Evolutionary conservation across 92 coral and sea anemone species (phyloP).

Genomic region (Ricordea florida): DNA sequence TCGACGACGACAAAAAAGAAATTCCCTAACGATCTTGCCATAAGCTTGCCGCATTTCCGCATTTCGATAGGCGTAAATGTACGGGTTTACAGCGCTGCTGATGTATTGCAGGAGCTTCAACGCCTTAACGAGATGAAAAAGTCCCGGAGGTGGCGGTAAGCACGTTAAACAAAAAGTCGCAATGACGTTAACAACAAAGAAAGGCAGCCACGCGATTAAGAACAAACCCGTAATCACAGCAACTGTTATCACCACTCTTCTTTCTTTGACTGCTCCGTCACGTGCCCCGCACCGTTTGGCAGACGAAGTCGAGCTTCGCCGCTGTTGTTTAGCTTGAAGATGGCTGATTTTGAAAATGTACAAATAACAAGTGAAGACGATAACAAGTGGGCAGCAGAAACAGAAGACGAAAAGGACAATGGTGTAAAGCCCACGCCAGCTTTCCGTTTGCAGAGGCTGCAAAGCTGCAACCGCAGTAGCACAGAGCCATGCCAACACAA

Average conservation of each 20-base stretch:
- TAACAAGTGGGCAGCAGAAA: constrained; percentile 66
- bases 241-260: constrained; percentile 73
- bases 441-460: constrained; percentile 43
- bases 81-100: constrained; percentile 81
- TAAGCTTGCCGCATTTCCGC: constrained; percentile 68
- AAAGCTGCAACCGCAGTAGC: constrained; percentile 61
- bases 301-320: constrained; percentile 27
- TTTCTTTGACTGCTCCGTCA: constrained; percentile 70
- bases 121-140: constrained; percentile 57
- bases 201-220: constrained; percentile 82
- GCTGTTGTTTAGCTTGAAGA: constrained; percentile 48
- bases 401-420: constrained; percentile 51
- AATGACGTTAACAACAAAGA: constrained; percentile 63
- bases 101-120: constrained; percentile 89
- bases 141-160: constrained; percentile 21
- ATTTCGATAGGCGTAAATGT: constrained; percentile 86
- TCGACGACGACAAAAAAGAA: constrained; percentile 1
- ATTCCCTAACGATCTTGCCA: constrained; percentile 23
- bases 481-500: constrained; percentile 62
- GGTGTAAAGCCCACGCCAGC: constrained; percentile 55
- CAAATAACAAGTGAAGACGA: constrained; percentile 64
- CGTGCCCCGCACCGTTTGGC: constrained; percentile 48
- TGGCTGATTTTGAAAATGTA: constrained; percentile 74
- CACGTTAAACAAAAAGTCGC: constrained; percentile 59
- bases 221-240: constrained; percentile 77